Conservation (phyloP, 2,113 vertebrate species). For the Tetraodon nigroviridis region DNA sequence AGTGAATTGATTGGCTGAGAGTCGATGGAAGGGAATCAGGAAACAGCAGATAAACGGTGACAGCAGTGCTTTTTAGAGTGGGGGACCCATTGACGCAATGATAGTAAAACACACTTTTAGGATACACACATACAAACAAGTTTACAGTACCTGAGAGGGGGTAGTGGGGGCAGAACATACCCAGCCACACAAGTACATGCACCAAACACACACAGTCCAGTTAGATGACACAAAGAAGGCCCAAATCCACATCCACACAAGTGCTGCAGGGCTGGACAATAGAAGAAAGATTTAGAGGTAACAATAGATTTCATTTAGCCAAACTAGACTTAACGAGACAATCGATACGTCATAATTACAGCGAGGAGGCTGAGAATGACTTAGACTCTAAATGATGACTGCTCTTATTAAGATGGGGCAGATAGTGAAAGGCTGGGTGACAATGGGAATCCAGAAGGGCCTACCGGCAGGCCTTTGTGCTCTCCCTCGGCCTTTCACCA, state of each 20-base stretch:
- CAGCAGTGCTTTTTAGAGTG: slow-evolving; percentile 76
- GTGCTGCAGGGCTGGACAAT: slow-evolving; percentile 74
- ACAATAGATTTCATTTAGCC: slow-evolving; percentile 93
- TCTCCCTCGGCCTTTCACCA: slow-evolving; percentile 55
- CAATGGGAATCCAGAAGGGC: slow-evolving; percentile 61
- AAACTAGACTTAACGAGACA: slow-evolving; percentile 87
- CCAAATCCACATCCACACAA: slow-evolving; percentile 53
- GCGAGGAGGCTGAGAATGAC: slow-evolving; percentile 73
- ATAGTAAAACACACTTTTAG: slow-evolving; percentile 11
- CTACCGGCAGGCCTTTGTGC: slow-evolving; percentile 62
- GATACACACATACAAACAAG: slow-evolving; percentile 10
- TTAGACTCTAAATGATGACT: slow-evolving; percentile 79
- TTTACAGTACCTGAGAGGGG: slow-evolving; percentile 1
- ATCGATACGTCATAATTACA: slow-evolving; percentile 92
- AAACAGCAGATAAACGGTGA: slow-evolving; percentile 82
- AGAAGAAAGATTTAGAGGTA: slow-evolving; percentile 78
- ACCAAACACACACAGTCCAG: slow-evolving; percentile 31
- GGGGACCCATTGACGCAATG: slow-evolving; percentile 54
- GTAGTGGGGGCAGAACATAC: slow-evolving; percentile 52
- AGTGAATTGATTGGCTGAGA: slow-evolving; percentile 85
- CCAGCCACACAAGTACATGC: slow-evolving; percentile 17
- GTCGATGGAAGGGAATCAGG: slow-evolving; percentile 85
- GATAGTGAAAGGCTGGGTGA: slow-evolving; percentile 68
- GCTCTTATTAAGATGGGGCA: slow-evolving; percentile 80
- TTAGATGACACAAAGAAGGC: slow-evolving; percentile 57